Base-by-base conservation (phyloP, 2,113 vertebrate species). In the Sterna hirundo region DNA sequence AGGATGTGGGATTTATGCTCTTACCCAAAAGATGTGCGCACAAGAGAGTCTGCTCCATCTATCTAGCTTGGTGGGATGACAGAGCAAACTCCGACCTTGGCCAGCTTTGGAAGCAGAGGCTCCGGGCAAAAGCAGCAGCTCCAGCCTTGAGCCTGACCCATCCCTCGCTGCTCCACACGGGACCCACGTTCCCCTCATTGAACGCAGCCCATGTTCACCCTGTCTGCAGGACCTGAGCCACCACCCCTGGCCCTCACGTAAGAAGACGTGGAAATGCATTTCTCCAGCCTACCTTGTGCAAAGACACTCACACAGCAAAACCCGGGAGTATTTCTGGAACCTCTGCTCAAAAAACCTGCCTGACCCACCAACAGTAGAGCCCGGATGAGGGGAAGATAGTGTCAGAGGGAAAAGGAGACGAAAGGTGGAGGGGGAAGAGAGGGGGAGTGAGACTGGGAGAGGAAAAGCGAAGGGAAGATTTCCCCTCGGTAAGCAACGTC, bases 401-500 rank as follows among this genome's bases (percentile, higher is more conserved):
- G 5, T 40, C 34, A 34, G 51, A 80, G 51, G 40, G 62, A 65
- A n/a, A 62, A 62, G 71, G 46, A 86, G 51, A 47, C 20, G 46
- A 70, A 65, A 96, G 15, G 30, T 42, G n/a, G 26, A 75, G 36
- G 23, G 32, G 26, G 30, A 69, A 34, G 26, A 65, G 38, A 60
- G 34, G 17, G 60, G 14, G 51, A 76, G 9, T 6, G 20, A 57
- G 42, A 26, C 3, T 29, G 29, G 9, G 20, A 88, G 57, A 54
- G 51, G 60, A 64, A 79, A 86, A 92, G 68, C 27, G 49, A 65
- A 87, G 14, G 40, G 40, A 47, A 36, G 23, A 30, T 71, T 64
- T 57, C 21, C 22, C 26, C 20, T 71, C 0, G 0, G 22, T 69
- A 29, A 75, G 27, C 52, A 94, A 11, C 0, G 2, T 42, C 36